A percentile compares a stretch with the other conserved stretches of the same genome.
phyloP scores from a whole-genome alignment of 2,888 invertebrate genomes.

The Dichetophora obliterata region DNA sequence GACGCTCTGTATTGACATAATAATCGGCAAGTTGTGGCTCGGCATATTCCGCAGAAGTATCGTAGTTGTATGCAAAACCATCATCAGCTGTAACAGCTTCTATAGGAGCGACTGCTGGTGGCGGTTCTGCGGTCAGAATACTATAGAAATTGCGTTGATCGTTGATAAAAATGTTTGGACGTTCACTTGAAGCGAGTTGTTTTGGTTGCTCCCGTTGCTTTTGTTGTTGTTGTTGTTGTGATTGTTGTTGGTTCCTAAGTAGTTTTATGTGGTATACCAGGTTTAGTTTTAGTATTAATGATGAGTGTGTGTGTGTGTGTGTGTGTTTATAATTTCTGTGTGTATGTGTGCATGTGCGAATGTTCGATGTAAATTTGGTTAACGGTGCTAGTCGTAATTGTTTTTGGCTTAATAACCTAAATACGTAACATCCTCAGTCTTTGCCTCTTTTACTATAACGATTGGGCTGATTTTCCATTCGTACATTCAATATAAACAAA shows the following conservation, averaged over 20 bases:
- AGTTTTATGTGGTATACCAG: slow-evolving; percentile 27
- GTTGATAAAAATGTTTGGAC: slow-evolving; percentile 35
- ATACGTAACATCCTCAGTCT: neutral
- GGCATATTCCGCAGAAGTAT: slow-evolving; percentile 52
- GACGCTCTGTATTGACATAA: slow-evolving; percentile 46
- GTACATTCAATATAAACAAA: neutral
- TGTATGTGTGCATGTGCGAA: slow-evolving; percentile 34
- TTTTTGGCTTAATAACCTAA: neutral
- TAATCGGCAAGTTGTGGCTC: slow-evolving; percentile 53
- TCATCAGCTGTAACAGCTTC: slow-evolving; percentile 33
- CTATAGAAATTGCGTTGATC: slow-evolving; percentile 57
- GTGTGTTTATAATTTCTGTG: slow-evolving; percentile 38
- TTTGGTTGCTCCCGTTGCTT: slow-evolving; percentile 31
- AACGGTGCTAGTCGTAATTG: neutral
- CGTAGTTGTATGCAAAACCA: slow-evolving; percentile 52
- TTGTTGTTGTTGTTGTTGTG: slow-evolving; percentile 18
- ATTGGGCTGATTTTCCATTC: slow-evolving; percentile 8
- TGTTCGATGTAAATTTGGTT: slow-evolving; percentile 4
- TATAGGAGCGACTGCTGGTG: neutral
- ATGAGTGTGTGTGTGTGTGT: slow-evolving; percentile 28
- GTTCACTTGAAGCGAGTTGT: slow-evolving; percentile 35
- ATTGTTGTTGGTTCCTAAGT: slow-evolving; percentile 22
- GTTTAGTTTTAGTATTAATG: slow-evolving; percentile 14
- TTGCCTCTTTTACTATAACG: neutral
- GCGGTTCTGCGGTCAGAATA: slow-evolving; percentile 52